These are phyloP conservation scores for Aratinga solstitialis DNA, from an alignment of 2,797 vertebrate genomes.

Conservation along the genomic window DNA sequence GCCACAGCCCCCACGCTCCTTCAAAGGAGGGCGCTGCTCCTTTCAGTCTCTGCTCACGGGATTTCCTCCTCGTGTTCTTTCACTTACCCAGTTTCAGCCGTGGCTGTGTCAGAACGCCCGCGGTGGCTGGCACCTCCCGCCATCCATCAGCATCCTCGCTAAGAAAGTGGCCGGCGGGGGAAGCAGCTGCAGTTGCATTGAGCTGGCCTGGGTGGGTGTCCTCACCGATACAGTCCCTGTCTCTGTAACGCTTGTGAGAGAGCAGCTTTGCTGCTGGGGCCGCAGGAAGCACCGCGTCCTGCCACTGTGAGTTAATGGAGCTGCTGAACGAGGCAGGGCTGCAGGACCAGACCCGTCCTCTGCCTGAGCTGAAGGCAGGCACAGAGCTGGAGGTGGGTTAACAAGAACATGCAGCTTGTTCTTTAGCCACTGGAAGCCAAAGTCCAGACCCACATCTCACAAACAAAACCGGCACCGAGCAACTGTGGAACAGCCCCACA, in stretches of 20 bases:
- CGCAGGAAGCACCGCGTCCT: accelerated
- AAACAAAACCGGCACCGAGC: not conserved
- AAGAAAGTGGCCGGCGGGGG: not conserved
- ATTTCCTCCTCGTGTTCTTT: not conserved
- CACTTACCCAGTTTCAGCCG: not conserved
- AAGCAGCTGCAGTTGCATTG: not conserved
- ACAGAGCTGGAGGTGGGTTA: not conserved
- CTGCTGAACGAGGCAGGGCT: not conserved
- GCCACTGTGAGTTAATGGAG: not conserved
- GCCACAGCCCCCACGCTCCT: not conserved
- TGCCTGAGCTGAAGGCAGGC: not conserved
- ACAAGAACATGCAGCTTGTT: accelerated
- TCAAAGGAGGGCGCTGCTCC: not conserved
- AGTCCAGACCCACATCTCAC: not conserved
- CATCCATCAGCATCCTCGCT: accelerated
- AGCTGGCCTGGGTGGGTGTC: not conserved
- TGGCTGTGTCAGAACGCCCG: not conserved
- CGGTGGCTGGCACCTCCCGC: accelerated
- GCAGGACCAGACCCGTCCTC: not conserved
- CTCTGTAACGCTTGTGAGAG: not conserved
- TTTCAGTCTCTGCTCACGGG: not conserved
- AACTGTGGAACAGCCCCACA: not conserved
- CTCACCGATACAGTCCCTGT: not conserved
- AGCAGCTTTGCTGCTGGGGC: not conserved
- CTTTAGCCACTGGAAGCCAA: not conserved